Evolutionary conservation across 2,797 vertebrate genomes (phyloP).

Genomic region (Eulemur albifrons): DNA sequence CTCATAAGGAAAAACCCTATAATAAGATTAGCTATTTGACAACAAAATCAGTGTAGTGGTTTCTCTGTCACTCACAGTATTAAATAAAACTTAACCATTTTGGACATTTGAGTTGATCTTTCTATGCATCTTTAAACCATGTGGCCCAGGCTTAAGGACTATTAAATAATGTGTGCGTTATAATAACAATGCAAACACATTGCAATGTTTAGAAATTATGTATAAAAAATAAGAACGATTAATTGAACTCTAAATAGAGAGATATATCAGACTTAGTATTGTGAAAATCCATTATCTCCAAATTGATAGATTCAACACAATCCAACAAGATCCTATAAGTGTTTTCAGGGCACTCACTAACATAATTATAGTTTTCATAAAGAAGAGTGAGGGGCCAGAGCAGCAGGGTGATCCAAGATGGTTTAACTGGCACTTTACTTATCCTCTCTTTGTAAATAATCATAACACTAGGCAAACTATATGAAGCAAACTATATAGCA

Average conservation of each 20-base stretch:
- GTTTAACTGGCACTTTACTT: neutral
- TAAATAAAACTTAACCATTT: neutral
- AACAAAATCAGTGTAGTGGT: neutral
- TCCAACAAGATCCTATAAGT: neutral
- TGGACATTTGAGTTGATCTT: neutral
- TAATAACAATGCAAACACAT: neutral
- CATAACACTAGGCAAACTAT: too few relatives aligned
- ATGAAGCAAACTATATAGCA: neutral
- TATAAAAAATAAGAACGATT: neutral
- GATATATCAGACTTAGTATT: neutral
- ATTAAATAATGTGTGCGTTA: neutral
- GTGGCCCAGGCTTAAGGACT: neutral
- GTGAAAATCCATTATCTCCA: neutral
- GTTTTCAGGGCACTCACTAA: neutral
- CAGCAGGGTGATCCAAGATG: neutral
- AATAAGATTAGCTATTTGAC: neutral
- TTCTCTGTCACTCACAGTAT: neutral
- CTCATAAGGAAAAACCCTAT: neutral
- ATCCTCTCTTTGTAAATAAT: neutral
- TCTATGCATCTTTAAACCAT: neutral
- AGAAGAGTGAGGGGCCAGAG: neutral
- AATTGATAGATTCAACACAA: neutral
- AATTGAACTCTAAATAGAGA: neutral
- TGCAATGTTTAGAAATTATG: neutral
- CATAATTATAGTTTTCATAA: neutral